A percentile compares a stretch with the other conserved stretches of the same genome.
phyloP scores from a whole-genome alignment of 64 coral and sea anemone genomes.

The Acropora tenuis region DNA sequence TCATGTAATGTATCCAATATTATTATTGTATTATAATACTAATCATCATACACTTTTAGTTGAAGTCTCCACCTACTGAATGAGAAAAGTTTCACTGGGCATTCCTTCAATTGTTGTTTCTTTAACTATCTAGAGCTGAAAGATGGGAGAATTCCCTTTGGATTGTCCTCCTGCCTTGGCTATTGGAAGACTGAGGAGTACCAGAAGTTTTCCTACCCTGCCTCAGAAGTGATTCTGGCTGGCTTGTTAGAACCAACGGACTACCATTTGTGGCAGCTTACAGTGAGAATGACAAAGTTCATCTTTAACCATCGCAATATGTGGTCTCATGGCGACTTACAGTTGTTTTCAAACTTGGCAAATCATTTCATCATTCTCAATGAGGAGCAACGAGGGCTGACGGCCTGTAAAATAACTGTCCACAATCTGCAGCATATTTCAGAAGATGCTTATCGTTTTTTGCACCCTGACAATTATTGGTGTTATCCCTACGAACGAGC shows the following conservation, averaged over 20 bases:
- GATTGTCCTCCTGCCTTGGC: not conserved
- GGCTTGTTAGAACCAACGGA: conserved; percentile 33
- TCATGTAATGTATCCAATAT: not conserved
- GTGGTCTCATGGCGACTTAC: conserved; percentile 11
- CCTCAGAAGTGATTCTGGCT: conserved; percentile 23
- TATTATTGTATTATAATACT: not conserved
- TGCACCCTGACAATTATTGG: conserved; percentile 25
- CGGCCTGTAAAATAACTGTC: conserved; percentile 22
- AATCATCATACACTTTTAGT: not conserved
- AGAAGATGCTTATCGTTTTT: conserved; percentile 36
- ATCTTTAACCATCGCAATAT: conserved; percentile 32
- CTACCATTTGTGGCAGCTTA: conserved; percentile 45
- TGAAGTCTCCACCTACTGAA: not conserved
- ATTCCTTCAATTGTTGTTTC: not conserved
- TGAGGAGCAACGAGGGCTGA: conserved; percentile 8
- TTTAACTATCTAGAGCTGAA: not conserved
- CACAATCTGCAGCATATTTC: conserved; percentile 40
- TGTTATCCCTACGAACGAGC: conserved; percentile 56
- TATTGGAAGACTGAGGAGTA: conserved; percentile 50
- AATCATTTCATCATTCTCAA: conserved; percentile 4
- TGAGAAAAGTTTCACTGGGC: too few relatives aligned
- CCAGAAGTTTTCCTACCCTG: conserved; percentile 21
- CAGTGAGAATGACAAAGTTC: conserved; percentile 32
- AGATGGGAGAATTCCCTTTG: conserved; percentile 23
- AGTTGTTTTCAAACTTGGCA: conserved; percentile 13